Percentiles rank a stretch among this genome's conserved stretches.
Conservation (phyloP, 2,888 invertebrate genomes). For the Acleris laterana region DNA sequence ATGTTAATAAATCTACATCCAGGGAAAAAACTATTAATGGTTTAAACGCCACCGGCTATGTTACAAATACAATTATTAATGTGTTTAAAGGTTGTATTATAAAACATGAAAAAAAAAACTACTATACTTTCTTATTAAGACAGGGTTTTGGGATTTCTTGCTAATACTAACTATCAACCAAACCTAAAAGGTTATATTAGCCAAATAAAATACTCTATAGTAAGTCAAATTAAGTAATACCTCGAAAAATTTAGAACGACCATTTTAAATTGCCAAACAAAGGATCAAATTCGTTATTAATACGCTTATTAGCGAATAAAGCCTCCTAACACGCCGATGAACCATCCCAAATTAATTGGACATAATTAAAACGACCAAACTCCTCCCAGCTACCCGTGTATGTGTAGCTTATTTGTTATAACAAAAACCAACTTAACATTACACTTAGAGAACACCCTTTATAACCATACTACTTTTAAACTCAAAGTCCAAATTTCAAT, state of each 20-base stretch:
- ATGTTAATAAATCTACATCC: slow-evolving; percentile 16
- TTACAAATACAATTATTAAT: no score
- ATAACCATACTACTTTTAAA: slow-evolving; percentile 25
- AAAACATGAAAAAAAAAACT: no score
- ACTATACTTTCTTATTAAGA: no score
- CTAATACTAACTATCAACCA: no score
- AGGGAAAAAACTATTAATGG: slow-evolving; percentile 11
- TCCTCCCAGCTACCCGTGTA: slow-evolving; percentile 73
- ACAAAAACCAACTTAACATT: slow-evolving; percentile 41
- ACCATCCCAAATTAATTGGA: slow-evolving; percentile 79
- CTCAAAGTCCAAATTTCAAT: slow-evolving; percentile 49
- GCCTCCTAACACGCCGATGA: slow-evolving; percentile 63
- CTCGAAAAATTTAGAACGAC: neutral
- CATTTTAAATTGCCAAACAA: slow-evolving; percentile 14
- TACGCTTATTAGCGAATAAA: slow-evolving; percentile 51
- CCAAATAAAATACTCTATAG: no score
- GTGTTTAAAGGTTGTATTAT: no score
- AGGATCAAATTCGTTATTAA: slow-evolving; percentile 37
- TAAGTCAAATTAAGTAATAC: no score
- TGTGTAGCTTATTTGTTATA: slow-evolving; percentile 69
- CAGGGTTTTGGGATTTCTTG: no score
- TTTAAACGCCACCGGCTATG: no score
- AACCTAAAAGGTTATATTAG: no score
- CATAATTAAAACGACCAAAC: slow-evolving; percentile 83
- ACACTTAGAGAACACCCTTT: slow-evolving; percentile 16